Base-by-base conservation (phyloP, 2,797 vertebrate species). In the Poecilia picta region DNA sequence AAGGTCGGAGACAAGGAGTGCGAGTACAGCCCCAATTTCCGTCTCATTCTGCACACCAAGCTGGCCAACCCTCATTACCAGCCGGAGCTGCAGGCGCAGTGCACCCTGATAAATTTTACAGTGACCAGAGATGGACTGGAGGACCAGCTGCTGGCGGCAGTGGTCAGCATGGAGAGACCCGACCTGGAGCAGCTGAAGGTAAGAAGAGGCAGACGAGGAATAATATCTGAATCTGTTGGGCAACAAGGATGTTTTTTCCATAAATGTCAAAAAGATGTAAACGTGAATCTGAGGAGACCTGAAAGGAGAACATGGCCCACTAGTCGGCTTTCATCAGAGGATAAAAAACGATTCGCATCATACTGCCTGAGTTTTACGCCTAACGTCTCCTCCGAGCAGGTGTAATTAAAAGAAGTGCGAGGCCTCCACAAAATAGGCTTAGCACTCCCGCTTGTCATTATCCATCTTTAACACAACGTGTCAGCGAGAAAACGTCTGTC, bases 31-130 rank as follows among this genome's bases (percentile, higher is more conserved):
- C 95, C 97, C 4, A 81, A 77, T 33, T 99, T 99, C 94, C 96
- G 94, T 0, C 97, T 99, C 74, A 97, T 99, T 87, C 97, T 99
- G 39, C 98, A 99, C 92, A 98, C 98, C 16, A 99, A 98, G 90
- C 93, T 99, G 47, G 97, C 97, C 59, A 99, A 95, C 89, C 98
- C 98, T 13, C 98, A 99, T 90, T 99, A 99, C 93, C 98, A 96
- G 78, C 98, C 98, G 0, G 98, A 99, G 93, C 95, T 99, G 86
- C 98, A 99, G 92, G 98, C 98, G 4, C 98, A 99, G 94, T 97
- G 97, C 91, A 99, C 98, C 18, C 95, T 99, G 84, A 97, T 99
- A 79, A 97, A 99, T 89, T 99, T 99, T 94, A 98, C 97, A 0
- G 97, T 99, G 89, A 99, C 97, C 1, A 94, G 95, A 5, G 96